Evolutionary conservation across 2,888 invertebrate genomes (phyloP), one percentile per base, ranked within the genome.

Genomic region (Cheilosia scutellata): DNA sequence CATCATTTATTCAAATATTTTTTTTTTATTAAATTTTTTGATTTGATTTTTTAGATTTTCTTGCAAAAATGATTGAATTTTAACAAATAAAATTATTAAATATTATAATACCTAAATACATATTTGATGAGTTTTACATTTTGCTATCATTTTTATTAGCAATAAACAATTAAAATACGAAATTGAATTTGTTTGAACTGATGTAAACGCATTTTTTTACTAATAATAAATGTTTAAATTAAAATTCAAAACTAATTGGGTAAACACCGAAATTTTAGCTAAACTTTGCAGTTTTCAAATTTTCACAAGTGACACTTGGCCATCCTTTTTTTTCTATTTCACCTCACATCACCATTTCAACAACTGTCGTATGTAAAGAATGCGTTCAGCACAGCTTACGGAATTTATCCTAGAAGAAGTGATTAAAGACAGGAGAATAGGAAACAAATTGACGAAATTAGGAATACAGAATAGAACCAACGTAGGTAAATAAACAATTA

Each of bases 281-380:
- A 65, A 78, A 75, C 70, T 79, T 75, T 53, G 65, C 63, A 57
- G 65, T 57, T 75, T 86, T 86, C 53, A 68, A 82, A 63, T 86
- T 86, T 86, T 86, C 86, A 86, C 86, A 62, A 66, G 29, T 86
- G 86, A 86, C 86, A 66, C 77, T 82, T 80, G 51, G 76, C 72
- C 72, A 77, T 75, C 20, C 49, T 80, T 51, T 71, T 78, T 74
- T 25, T 42, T 55, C 7, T 11, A 9, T 37, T 37, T 37, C 37
- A 20, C 20, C 20, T 25, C 40, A 42, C 31, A 20, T 4, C 16
- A 71, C 37, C 20, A 20, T 20, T 20, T 20, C 20, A 20, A 20
- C 55, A 66, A 11, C 80, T 71, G 76, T 86, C 76, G 71, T 58
- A 4, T 6, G 3, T 2, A 29, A 4, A 42, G 20, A 7, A n/a